A percentile compares a stretch with the other conserved stretches of the same genome.
Evolutionary conservation across 2,888 invertebrate species (phyloP).

Genomic region (Cheilosia soror): DNA sequence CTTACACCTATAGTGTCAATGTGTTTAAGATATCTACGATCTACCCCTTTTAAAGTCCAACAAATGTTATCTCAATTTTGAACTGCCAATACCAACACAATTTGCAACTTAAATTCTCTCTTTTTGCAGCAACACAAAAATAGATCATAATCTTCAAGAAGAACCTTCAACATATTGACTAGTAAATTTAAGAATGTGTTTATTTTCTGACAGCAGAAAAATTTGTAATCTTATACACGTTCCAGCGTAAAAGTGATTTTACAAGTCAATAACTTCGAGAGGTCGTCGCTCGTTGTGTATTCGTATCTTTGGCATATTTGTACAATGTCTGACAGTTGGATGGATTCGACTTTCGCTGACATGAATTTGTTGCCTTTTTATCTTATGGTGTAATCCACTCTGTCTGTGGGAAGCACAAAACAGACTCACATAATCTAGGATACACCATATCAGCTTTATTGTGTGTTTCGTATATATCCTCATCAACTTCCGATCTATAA

Average conservation of each 20-base stretch:
- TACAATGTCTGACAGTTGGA: slow-evolving; percentile 2
- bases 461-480: slow-evolving; percentile 15
- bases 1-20: no score
- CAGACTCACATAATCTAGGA: background rate
- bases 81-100: no score
- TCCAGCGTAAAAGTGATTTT: background rate
- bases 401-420: background rate
- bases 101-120: no score
- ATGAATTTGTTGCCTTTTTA: background rate
- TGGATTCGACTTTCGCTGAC: background rate
- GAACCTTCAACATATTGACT: no score
- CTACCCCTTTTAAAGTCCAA: no score
- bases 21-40: no score
- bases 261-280: slow-evolving; percentile 11
- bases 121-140: no score
- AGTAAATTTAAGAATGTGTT: background rate
- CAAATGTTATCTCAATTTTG: no score
- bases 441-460: no score
- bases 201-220: background rate
- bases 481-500: slow-evolving; percentile 45
- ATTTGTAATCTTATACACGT: slow-evolving; percentile 2
- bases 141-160: no score
- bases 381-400: background rate
- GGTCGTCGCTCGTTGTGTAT: background rate
- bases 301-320: background rate